Conservation (phyloP, 1,140 invertebrate species). For the Schlechtendalia chinensis region DNA sequence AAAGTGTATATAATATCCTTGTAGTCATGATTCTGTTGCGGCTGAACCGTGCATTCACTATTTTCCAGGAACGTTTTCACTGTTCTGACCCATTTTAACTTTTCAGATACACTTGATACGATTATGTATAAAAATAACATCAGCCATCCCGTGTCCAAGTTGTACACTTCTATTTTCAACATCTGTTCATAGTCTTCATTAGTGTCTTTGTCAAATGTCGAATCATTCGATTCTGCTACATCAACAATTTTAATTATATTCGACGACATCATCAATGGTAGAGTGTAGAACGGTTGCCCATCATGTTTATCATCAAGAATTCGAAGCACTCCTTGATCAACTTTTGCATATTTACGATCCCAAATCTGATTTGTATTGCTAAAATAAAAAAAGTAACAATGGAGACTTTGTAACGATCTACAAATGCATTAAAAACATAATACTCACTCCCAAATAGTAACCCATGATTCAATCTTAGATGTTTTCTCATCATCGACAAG, state of each 20-base stretch:
- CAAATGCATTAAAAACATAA: neutral
- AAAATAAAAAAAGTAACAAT: neutral
- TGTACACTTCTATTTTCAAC: constrained; percentile 43
- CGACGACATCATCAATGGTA: constrained; percentile 27
- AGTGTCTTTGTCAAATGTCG: constrained; percentile 39
- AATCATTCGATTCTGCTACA: constrained; percentile 38
- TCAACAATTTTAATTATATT: constrained; percentile 39
- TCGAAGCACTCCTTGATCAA: neutral
- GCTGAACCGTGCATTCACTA: neutral
- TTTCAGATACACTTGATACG: constrained; percentile 3
- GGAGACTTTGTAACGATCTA: too few species aligned
- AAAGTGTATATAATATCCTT: constrained; percentile 41
- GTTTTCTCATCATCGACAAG: neutral
- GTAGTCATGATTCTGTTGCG: constrained; percentile 5
- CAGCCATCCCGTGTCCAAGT: constrained; percentile 29
- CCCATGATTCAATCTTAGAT: constrained; percentile 37
- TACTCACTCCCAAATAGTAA: constrained; percentile 45
- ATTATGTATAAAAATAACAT: constrained; percentile 38
- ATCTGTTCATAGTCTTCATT: constrained; percentile 47
- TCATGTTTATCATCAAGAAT: constrained; percentile 39
- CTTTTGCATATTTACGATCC: constrained; percentile 45
- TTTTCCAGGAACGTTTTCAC: constrained; percentile 8
- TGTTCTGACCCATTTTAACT: constrained; percentile 9
- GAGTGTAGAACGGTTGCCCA: constrained; percentile 5
- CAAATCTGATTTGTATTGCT: constrained; percentile 45